Percentiles rank a stretch among this genome's conserved stretches.
These are phyloP conservation scores for Ctenodactylus gundi DNA, from an alignment of 2,113 vertebrate genomes.

Conservation along the genomic window DNA sequence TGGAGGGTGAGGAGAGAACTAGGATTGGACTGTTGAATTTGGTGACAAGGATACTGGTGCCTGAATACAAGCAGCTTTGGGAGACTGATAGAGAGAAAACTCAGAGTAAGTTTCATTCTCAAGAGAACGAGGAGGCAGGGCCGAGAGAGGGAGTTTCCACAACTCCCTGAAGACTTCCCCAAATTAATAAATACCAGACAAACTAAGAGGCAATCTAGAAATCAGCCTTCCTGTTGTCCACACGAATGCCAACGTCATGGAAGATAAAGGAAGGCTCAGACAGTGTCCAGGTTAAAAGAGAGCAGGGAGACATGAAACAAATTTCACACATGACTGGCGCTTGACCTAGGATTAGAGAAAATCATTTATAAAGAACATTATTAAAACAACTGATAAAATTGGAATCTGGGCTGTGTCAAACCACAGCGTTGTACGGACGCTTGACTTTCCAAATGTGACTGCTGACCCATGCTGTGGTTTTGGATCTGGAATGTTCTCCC, in stretches of 20 bases:
- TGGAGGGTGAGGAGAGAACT: neutral
- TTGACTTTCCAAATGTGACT: neutral
- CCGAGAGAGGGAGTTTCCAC: neutral
- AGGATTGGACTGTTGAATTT: neutral
- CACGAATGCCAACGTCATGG: neutral
- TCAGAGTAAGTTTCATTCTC: neutral
- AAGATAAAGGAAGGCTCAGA: neutral
- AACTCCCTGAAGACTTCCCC: neutral
- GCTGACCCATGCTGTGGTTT: too few relatives aligned
- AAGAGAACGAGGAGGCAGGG: neutral
- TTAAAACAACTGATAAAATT: neutral
- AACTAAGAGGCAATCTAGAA: slow-evolving; percentile 17
- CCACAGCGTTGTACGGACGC: neutral
- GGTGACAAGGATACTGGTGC: neutral
- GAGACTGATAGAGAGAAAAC: neutral
- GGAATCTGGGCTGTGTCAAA: neutral
- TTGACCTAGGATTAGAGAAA: neutral
- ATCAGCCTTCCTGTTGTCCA: neutral
- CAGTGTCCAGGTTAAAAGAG: neutral
- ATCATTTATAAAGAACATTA: neutral
- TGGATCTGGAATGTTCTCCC: too few relatives aligned
- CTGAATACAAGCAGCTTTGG: slow-evolving; percentile 1
- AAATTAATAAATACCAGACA: slow-evolving; percentile 35
- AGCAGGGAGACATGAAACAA: neutral
- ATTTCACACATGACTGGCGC: neutral